Evolutionary conservation across 2,113 vertebrate genomes (phyloP).

Genomic region (Megaleporinus macrocephalus): DNA sequence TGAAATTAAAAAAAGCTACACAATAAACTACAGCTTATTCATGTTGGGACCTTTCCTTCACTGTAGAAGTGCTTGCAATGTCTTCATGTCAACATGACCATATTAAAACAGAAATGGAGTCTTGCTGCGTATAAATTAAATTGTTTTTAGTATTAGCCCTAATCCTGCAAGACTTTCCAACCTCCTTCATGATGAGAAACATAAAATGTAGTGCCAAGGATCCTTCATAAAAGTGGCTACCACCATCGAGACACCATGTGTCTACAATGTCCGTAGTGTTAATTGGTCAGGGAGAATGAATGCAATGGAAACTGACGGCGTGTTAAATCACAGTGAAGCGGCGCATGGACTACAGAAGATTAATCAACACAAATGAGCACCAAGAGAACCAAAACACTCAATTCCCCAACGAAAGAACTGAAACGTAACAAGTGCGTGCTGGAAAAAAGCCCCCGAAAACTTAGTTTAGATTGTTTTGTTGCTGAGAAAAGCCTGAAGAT

Average conservation of each 20-base stretch:
- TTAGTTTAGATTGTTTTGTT: background rate
- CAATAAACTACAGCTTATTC: slow-evolving; percentile 69
- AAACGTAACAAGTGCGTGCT: background rate
- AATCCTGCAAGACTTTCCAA: background rate
- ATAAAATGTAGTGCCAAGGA: background rate
- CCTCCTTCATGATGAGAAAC: slow-evolving; percentile 3
- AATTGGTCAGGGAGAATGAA: background rate
- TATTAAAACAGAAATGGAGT: background rate
- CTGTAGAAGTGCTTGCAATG: slow-evolving; percentile 68
- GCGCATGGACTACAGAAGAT: background rate
- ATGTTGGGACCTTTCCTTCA: slow-evolving; percentile 56
- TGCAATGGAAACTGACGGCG: background rate
- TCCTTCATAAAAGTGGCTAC: slow-evolving; percentile 32
- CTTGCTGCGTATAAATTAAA: background rate
- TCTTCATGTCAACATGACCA: slow-evolving; percentile 51
- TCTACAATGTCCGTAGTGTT: background rate
- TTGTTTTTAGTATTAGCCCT: slow-evolving; percentile 12
- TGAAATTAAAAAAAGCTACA: slow-evolving; percentile 6
- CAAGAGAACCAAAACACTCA: slow-evolving; percentile 23
- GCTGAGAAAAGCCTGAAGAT: slow-evolving; percentile 35
- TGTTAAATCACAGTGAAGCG: slow-evolving; percentile 18
- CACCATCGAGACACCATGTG: background rate
- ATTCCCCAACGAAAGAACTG: slow-evolving; percentile 8
- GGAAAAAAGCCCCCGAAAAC: slow-evolving; percentile 47
- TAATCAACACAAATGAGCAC: slow-evolving; percentile 40